Percentiles rank a stretch among this genome's conserved stretches.
Conservation (phyloP, 2,888 invertebrate species). For the Strigamia crassipes region DNA sequence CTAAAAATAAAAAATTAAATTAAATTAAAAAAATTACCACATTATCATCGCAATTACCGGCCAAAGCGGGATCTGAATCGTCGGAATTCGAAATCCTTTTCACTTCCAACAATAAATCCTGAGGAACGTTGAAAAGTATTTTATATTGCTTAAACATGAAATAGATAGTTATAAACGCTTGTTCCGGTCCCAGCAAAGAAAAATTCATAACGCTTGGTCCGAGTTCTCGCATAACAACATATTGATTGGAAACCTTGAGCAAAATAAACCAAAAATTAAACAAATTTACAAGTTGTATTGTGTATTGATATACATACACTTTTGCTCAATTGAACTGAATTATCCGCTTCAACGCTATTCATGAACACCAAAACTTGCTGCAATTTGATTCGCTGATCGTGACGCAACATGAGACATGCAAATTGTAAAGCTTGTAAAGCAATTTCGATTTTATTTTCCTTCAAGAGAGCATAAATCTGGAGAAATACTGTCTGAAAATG, state of each 20-base stretch:
- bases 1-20: background rate
- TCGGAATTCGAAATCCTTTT: background rate
- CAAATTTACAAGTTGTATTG: background rate
- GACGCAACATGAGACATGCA: constrained; percentile 22
- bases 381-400: constrained; percentile 28
- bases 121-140: constrained; percentile 22
- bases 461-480: constrained; percentile 6
- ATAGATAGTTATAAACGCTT: constrained; percentile 14
- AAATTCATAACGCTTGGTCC: constrained; percentile 1
- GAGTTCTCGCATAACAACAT: constrained; percentile 26
- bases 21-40: background rate
- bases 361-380: constrained; percentile 41
- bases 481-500: constrained; percentile 24
- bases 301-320: background rate
- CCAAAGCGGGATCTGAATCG: background rate
- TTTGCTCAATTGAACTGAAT: background rate
- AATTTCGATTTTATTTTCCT: background rate
- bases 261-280: constrained; percentile 15
- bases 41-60: background rate
- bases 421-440: constrained; percentile 43
- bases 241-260: constrained; percentile 41
- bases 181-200: constrained; percentile 16
- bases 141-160: constrained; percentile 39
- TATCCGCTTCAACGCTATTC: constrained; percentile 14
- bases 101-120: constrained; percentile 16